A percentile compares a stretch with the other conserved stretches of the same genome.
phyloP scores from a whole-genome alignment of 2,888 invertebrate species.

The Homarus gammarus region DNA sequence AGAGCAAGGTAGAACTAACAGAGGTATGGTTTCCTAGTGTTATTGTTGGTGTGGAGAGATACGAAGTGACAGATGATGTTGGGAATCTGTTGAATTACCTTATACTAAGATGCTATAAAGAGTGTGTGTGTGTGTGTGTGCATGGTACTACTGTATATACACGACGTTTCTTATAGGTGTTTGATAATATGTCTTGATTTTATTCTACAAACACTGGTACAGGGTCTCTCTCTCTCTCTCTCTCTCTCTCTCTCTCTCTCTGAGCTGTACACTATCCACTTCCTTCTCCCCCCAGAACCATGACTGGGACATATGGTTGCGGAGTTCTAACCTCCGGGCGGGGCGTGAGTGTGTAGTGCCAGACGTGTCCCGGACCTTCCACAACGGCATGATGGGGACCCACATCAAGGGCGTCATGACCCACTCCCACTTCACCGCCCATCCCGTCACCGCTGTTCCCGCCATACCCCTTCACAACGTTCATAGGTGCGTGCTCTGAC shows the following conservation, averaged over 20 bases:
- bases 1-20: too few relatives aligned
- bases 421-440: slow-evolving; percentile 59
- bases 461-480: slow-evolving; percentile 6
- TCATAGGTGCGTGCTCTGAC: slow-evolving; percentile 22
- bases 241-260: slow-evolving; percentile 20
- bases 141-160: too few relatives aligned
- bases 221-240: slow-evolving; percentile 40
- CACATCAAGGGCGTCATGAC: slow-evolving; percentile 67
- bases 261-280: slow-evolving; percentile 1
- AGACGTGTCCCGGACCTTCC: slow-evolving; percentile 64
- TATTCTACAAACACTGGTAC: too few relatives aligned
- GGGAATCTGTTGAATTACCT: too few relatives aligned
- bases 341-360: slow-evolving; percentile 60
- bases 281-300: slow-evolving; percentile 17
- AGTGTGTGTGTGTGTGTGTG: too few relatives aligned
- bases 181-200: too few relatives aligned
- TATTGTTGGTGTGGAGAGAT: too few relatives aligned
- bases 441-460: slow-evolving; percentile 34
- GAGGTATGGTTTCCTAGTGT: too few relatives aligned
- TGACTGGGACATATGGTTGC: slow-evolving; percentile 67
- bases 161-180: too few relatives aligned
- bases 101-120: too few relatives aligned
- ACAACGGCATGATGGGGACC: slow-evolving; percentile 38
- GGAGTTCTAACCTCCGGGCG: slow-evolving; percentile 31
- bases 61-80: too few relatives aligned